Base-by-base conservation (phyloP, 1,140 invertebrate species). In the Drosophila kohkoa region DNA sequence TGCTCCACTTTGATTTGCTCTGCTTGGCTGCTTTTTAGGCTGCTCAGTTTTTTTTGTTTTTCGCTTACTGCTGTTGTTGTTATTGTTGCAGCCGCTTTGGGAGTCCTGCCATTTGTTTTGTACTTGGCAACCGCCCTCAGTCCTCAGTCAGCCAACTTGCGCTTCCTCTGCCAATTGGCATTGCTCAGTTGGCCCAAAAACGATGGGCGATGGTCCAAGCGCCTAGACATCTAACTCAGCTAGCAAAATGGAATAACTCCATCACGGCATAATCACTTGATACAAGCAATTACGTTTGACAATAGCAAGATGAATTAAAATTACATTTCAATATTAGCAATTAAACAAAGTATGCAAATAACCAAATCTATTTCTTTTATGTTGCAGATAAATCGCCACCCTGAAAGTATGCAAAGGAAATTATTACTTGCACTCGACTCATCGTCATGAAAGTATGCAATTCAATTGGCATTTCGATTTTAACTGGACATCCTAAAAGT, bases 1-100 rank as follows among this genome's bases (percentile, higher is more conserved):
- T 70, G 68, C 48, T 59, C 70, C 52, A 73, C 73, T 85, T 77
- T 86, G 82, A 86, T 82, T 75, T 75, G 49, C 65, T 74, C 57
- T 25, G 65, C 41, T 58, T 58, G 52, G 65, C 54, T 67, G 65
- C 41, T 38, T 55, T 74, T 45, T 62, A 25, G 15, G n/a, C 69
- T 57, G 43, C 46, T 75, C 66, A 41, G 59, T 49, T 15, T 30
- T 43, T 28, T 49, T 65, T 4, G 20, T 25, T 25, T 25, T 25
- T 25, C 20, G 20, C 43, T 46, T 13, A 2, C 10, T 8, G 35
- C 54, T 70, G 43, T 70, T 60, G 65, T 62, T 77, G 52, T 52
- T 67, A 11, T 46, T 68, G 64, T 68, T 69, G 43, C 49, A 16
- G 35, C 38, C 11, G 3, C 35, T 63, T 71, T 7, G 45, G 51